Evolutionary conservation across 2,888 invertebrate species (phyloP), one percentile per base, ranked within the genome.

Genomic region (Drosophila recens): DNA sequence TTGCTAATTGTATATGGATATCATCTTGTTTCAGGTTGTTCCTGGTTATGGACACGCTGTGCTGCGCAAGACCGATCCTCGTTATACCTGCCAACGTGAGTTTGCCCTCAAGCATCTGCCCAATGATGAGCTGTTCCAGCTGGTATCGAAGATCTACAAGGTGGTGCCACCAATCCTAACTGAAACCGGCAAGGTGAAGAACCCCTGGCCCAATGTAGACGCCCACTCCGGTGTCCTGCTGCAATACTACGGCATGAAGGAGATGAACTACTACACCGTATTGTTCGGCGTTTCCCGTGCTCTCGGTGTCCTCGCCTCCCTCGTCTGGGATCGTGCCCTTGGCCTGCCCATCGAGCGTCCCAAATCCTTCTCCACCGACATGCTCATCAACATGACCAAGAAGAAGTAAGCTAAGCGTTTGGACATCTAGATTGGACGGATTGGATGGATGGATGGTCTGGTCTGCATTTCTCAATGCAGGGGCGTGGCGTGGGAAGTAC

Each of bases 191-290:
- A 97, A 97, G 93, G 97, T 97, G 15, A 96, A 96, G 94, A 97
- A 97, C 94, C 97, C 97, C 72, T 98, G 97, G 97, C 97, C 97
- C 79, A 97, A 98, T 93, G 97, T 98, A 84, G 97, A 98, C 92
- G 97, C 97, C 64, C 97, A 97, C 93, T 97, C 97, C 72, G 97
- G 97, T 79, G 97, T 96, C 23, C 93, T 97, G 58, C 93, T 97
- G 63, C 96, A 96, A 94, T 96, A 97, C 93, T 97, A 96, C 90
- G 97, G 96, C 83, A 94, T 97, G 95, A 97, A 94, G 90, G 97
- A 97, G 93, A 97, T 97, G 96, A 96, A 96, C 92, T 97, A 96
- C 93, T 98, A 98, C 94, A 98, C 97, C 42, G 97, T 97, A 9
- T 93, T 98, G 84, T 97, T 98, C 92, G 97, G 97, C 71, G 97